Base-by-base conservation (phyloP, 2,888 invertebrate species). In the Drosophila monieri region DNA sequence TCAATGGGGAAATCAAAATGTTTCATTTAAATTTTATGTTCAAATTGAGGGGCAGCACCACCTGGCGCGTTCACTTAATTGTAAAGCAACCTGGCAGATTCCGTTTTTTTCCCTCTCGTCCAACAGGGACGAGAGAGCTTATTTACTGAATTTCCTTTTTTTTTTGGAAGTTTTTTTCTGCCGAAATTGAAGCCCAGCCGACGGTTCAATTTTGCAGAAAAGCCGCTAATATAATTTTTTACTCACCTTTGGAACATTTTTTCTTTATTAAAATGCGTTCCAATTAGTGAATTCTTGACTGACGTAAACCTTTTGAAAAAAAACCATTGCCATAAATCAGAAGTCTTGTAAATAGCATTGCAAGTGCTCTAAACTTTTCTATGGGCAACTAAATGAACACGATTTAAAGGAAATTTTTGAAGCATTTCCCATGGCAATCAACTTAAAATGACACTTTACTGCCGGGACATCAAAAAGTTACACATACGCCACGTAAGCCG, bases 381-480 rank as follows among this genome's bases (percentile, higher is more conserved):
- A 15, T 1, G 12, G 1, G 12, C 18, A 27, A 9, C 15, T 15
- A 9, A 46, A 18, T 1, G 1, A 10, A 8, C n/a, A 15, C 8
- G 37, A 23, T 30, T 60, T 44, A 52, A 46, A 61, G 30, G 39
- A 46, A 52, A 35, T 35, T 61, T 51, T 61, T 46, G n/a, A 46
- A 25, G 37, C 61, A 61, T 32, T 64, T 64, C 18, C 9, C 30
- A 12, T 14, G 57, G 23, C 60, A 32, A 23, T 61, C 47, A 58
- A 46, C 60, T 41, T 21, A n/a, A 65, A 32, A 18, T 64, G 39
- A 53, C 47, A 48, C 46, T 65, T 65, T 65, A 64, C 48, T 27
- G 39, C 47, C 37, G 46, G 46, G 21, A 64, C 53, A 65, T 65
- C 35, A 65, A 68, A 69, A 67, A 49, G 67, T 54, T 59, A 67